A percentile compares a stretch with the other conserved stretches of the same genome.
Conservation (phyloP, 53 echinoderm and acorn worm species). For the Glandiceps talaboti region DNA sequence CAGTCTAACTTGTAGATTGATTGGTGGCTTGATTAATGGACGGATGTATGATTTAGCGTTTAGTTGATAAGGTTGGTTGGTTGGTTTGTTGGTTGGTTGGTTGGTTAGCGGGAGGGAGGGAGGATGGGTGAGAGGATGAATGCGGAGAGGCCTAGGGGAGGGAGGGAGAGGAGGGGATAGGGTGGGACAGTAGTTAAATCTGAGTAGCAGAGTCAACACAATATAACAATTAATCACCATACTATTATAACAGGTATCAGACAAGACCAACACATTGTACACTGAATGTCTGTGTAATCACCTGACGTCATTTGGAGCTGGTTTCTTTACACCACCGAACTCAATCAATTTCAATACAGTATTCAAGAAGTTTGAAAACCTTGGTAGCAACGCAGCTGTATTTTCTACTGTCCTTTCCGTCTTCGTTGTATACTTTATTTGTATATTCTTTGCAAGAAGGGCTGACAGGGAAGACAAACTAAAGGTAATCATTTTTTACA, state of each 20-base stretch:
- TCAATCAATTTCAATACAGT: slow-evolving; percentile 59
- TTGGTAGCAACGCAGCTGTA: slow-evolving; percentile 36
- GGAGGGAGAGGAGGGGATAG: too few relatives aligned
- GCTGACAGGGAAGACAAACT: slow-evolving; percentile 52
- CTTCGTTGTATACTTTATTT: slow-evolving; percentile 37
- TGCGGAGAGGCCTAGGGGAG: too few relatives aligned
- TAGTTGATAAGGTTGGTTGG: too few relatives aligned
- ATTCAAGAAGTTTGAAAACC: slow-evolving; percentile 25
- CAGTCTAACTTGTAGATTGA: too few relatives aligned
- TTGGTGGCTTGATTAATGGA: too few relatives aligned
- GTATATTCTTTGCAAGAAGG: slow-evolving; percentile 44
- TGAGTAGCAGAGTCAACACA: too few relatives aligned
- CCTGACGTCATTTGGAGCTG: slow-evolving; percentile 46
- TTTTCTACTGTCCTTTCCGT: slow-evolving; percentile 31
- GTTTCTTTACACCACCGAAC: slow-evolving; percentile 55
- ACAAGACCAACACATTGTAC: slow-evolving; percentile 13
- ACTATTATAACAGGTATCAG: slow-evolving; percentile 19
- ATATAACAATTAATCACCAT: too few relatives aligned
- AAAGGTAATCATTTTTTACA: slow-evolving; percentile 26
- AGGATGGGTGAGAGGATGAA: too few relatives aligned
- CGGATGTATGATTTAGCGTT: too few relatives aligned
- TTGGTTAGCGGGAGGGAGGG: too few relatives aligned
- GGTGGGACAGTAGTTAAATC: too few relatives aligned
- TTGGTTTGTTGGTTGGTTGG: too few relatives aligned
- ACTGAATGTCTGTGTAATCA: slow-evolving; percentile 62